A percentile compares a stretch with the other conserved stretches of the same genome.
Evolutionary conservation across 1,140 invertebrate genomes (phyloP).

Genomic region (Formica selysi): DNA sequence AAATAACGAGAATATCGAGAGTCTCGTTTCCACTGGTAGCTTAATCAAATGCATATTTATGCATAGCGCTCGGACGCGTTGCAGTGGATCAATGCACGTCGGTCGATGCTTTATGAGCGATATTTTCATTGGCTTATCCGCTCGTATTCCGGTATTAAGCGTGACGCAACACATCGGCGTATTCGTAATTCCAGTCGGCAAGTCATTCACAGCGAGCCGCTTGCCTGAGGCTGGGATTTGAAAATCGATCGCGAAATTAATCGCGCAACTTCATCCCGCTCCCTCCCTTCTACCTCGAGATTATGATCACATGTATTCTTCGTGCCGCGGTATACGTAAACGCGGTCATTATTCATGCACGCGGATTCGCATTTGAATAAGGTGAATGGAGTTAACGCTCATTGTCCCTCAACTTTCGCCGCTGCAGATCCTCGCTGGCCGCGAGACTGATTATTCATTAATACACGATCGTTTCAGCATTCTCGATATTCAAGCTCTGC

Average conservation of each 20-base stretch:
- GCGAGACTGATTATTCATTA: slow-evolving; percentile 21
- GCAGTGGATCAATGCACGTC: slow-evolving; percentile 23
- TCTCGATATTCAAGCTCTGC: not conserved
- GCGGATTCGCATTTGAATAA: slow-evolving; percentile 49
- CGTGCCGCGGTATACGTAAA: slow-evolving; percentile 2
- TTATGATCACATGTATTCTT: not conserved
- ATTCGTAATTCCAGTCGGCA: slow-evolving; percentile 43
- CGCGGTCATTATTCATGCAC: slow-evolving; percentile 58
- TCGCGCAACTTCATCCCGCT: slow-evolving; percentile 53
- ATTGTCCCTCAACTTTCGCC: slow-evolving; percentile 29
- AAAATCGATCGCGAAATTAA: slow-evolving; percentile 61
- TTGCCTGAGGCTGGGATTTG: slow-evolving; percentile 40
- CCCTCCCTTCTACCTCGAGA: not conserved
- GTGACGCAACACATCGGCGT: slow-evolving; percentile 20
- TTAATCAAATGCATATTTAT: slow-evolving; percentile 68
- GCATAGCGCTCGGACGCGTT: slow-evolving; percentile 47
- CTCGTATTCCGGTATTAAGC: slow-evolving; percentile 42
- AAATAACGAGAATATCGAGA: slow-evolving; percentile 52
- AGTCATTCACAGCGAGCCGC: slow-evolving; percentile 11
- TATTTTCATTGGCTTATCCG: slow-evolving; percentile 56
- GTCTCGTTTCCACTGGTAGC: not conserved
- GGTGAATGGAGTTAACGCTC: slow-evolving; percentile 56
- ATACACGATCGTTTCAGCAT: not conserved
- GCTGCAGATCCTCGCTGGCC: slow-evolving; percentile 1
- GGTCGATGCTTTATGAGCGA: slow-evolving; percentile 50